Evolutionary conservation across 2,797 vertebrate species (phyloP).

Genomic region (Squalus acanthias): DNA sequence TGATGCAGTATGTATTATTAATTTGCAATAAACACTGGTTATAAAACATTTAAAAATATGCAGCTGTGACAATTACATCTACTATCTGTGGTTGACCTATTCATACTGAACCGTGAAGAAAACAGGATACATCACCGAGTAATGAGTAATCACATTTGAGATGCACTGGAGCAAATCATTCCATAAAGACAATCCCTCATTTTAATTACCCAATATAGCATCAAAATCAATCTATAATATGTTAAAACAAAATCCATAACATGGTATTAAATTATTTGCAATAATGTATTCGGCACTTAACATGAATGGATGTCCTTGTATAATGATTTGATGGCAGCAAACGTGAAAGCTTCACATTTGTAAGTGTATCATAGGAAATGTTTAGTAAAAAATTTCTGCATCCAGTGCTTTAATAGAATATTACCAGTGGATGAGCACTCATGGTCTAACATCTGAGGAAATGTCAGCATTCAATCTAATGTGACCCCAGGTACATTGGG

Average conservation of each 20-base stretch:
- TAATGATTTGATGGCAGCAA: neutral
- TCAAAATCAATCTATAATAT: neutral
- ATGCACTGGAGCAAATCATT: neutral
- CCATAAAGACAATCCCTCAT: neutral
- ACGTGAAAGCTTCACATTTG: neutral
- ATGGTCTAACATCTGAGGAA: neutral
- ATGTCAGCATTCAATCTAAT: neutral
- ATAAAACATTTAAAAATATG: neutral
- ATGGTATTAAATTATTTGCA: neutral
- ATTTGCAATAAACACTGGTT: conserved; percentile 3
- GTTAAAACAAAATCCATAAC: neutral
- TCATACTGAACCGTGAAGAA: neutral
- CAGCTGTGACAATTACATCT: neutral
- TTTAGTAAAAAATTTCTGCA: neutral
- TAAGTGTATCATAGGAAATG: neutral
- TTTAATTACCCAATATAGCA: neutral
- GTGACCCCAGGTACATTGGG: neutral
- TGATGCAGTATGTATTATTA: neutral
- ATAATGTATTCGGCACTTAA: neutral
- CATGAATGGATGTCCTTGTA: neutral
- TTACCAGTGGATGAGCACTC: neutral
- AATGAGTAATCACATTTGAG: neutral
- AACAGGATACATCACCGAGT: neutral
- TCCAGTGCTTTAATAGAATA: neutral
- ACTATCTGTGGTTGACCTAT: neutral